Base-by-base conservation (phyloP, 2,888 invertebrate species). In the Eurytoma adleriae region DNA sequence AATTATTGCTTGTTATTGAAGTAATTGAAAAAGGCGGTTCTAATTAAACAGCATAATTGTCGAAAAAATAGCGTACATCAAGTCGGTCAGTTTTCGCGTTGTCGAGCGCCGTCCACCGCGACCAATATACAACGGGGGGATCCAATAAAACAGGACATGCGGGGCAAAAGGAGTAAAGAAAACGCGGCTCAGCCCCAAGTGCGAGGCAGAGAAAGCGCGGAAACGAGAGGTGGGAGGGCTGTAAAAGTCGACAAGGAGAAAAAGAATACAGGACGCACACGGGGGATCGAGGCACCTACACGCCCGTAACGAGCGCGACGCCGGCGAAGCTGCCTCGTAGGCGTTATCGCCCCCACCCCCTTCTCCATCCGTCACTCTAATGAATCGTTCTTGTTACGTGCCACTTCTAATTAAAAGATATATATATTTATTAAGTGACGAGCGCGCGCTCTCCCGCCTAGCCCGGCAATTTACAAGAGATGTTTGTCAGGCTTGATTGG, bases 401-500 rank as follows among this genome's bases (percentile, higher is more conserved):
- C 62, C 79, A 24, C 24, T 67, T 18, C 75, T 80, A 80, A 80
- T 80, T 80, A 76, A 75, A 75, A 61, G 71, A 76, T 76, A 64
- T 75, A 78, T 78, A 61, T 62, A 73, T 68, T 71, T 52, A 70
- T 54, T 64, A 64, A 64, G 27, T 30, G 40, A 0, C 40, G 16
- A 30, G 18, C 20, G 7, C 27, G 16, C 70, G n/a, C 24, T 24
- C 7, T 50, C 2, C 52, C 69, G 24, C 13, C 5, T 50, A 4
- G 57, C 14, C 16, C 16, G 18, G 13, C 50, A 66, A 75, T 79
- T 79, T 79, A 75, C 70, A 79, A 79, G 72, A 78, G 52, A 64
- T 30, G 79, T 78, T 72, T 68, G 72, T 72, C 78, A 72, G 61
- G 78, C 72, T 68, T 73, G 72, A 78, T 78, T 72, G 73, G 50